These are phyloP conservation scores for Clarias pachynema DNA, from an alignment of 2,797 vertebrate species.

Conservation along the genomic window DNA sequence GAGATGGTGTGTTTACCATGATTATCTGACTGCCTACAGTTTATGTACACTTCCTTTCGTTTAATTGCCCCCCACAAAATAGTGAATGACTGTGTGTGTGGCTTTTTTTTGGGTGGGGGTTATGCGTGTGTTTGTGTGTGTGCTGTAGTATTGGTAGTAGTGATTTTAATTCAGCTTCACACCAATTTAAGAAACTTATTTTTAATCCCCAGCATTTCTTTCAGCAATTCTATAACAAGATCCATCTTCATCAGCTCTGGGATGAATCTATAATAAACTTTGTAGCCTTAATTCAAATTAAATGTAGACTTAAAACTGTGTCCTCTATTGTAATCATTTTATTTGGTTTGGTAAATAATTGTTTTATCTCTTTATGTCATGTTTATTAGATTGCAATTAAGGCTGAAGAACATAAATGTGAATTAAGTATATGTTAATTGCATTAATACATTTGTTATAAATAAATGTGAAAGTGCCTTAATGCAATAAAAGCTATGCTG, in stretches of 20 bases:
- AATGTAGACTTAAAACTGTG: not conserved
- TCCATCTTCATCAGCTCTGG: not conserved
- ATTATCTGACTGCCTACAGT: constrained; percentile 42
- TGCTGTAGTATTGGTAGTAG: not conserved
- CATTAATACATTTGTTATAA: no score
- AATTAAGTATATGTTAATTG: not conserved
- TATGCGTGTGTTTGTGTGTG: not conserved
- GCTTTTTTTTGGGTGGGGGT: not conserved
- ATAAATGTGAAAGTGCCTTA: not conserved
- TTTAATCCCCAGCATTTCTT: no score
- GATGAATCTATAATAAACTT: not conserved
- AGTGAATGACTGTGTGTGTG: not conserved
- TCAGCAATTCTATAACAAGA: not conserved
- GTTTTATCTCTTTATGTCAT: not conserved
- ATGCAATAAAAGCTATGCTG: not conserved
- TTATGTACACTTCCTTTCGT: constrained; percentile 23
- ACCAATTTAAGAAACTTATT: not conserved
- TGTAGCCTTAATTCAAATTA: not conserved
- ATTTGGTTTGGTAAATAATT: not conserved
- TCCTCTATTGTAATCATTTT: not conserved
- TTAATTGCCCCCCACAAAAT: not conserved
- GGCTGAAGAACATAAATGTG: not conserved
- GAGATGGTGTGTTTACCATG: constrained; percentile 15
- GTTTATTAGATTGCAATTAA: not conserved
- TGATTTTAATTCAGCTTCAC: not conserved